These are phyloP conservation scores for Scylla paramamosain DNA, from an alignment of 1,140 invertebrate genomes.

Conservation along the genomic window DNA sequence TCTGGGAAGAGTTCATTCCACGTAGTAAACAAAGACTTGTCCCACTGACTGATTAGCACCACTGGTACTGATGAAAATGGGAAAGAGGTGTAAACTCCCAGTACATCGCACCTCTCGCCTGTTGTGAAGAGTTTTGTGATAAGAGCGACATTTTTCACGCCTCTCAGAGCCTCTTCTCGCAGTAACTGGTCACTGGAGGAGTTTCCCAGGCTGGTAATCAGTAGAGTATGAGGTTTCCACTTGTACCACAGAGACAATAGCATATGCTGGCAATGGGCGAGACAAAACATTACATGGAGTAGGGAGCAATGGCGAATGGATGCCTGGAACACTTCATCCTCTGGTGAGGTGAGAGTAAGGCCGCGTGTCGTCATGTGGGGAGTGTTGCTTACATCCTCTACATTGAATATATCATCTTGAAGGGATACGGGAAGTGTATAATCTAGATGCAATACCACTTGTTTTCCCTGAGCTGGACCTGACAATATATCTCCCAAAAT, in stretches of 20 bases:
- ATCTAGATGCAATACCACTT: neutral
- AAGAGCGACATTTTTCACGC: neutral
- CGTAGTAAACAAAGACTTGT: too few relatives aligned
- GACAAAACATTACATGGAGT: neutral
- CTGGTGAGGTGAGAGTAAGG: neutral
- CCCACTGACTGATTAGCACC: neutral
- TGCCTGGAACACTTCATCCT: neutral
- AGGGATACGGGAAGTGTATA: neutral
- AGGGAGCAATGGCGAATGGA: neutral
- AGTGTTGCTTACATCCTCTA: neutral
- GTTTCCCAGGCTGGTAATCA: neutral
- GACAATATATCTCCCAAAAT: neutral
- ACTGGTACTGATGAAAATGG: conserved; percentile 5
- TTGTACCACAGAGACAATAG: neutral
- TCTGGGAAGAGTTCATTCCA: neutral
- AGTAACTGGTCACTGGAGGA: neutral
- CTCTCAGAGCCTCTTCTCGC: neutral
- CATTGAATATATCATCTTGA: neutral
- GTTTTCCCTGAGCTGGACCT: neutral
- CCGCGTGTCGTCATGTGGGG: neutral
- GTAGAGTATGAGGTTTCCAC: neutral
- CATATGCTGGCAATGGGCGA: neutral
- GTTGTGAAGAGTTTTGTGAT: neutral
- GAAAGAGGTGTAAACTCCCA: neutral
- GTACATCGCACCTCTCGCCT: neutral